Evolutionary conservation across 2,888 invertebrate species (phyloP), one percentile per base, ranked within the genome.

Genomic region (Serripes groenlandicus): DNA sequence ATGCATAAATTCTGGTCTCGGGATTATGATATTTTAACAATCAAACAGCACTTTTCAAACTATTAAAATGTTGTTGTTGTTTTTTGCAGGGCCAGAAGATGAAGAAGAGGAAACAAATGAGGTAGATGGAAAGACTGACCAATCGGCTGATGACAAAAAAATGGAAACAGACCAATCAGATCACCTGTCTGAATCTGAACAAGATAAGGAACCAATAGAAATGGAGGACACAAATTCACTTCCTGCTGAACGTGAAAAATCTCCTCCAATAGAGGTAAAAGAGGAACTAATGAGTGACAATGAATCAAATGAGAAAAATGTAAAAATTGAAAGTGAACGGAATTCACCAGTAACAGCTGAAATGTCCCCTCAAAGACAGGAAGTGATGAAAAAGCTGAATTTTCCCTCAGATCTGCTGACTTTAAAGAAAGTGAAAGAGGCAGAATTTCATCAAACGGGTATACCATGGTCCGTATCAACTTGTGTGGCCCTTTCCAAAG

Each of bases 391-490:
- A 42, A 89, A 88, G 56, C 84, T 91, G 18, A 89, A 89, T 80
- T 86, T 92, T 81, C 92, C 92, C 18, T 88, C 89, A 52, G 91
- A 92, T 66, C 86, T 92, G 32, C 76, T 92, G 58, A 89, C 90
- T 58, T 77, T 92, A 34, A 88, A 86, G 78, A 89, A 90, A 69
- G 87, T 91, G 32, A 91, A 91, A 15, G 89, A 91, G 49, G 81
- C 82, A n/a, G 88, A 91, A 32, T 90, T 90, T 23, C 80, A 85
- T 9, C 88, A 86, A 54, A 88, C 88, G 4, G 90, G 90, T 7
- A 84, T 91, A 28, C 88, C 90, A 18, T 92, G 91, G 90, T 87
- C 90, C 28, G 89, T 92, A 15, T 90, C 90, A 56, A 86, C 90
- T 52, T 86, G 87, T n/a, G 87, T 91, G 37, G 87, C 90, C 3